Evolutionary conservation across 2,888 invertebrate species (phyloP).

Genomic region (Agrochola macilenta): DNA sequence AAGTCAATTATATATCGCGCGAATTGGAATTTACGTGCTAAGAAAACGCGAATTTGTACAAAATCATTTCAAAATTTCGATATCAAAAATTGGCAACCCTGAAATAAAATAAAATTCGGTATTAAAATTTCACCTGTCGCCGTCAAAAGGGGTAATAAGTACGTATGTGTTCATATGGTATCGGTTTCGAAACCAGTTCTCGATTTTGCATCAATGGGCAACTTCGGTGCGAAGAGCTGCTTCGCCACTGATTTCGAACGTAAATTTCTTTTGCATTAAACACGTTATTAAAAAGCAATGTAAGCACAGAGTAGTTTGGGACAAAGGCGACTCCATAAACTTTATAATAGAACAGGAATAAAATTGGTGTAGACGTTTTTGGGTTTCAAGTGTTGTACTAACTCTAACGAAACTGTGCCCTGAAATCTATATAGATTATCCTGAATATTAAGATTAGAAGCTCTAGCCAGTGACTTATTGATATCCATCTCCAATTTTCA

Average conservation of each 20-base stretch:
- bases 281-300: slow-evolving; percentile 74
- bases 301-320: slow-evolving; percentile 64
- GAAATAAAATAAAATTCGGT: slow-evolving; percentile 68
- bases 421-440: background rate
- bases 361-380: background rate
- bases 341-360: background rate
- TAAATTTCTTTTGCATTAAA: slow-evolving; percentile 71
- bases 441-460: too few relatives aligned
- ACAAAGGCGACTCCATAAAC: slow-evolving; percentile 35
- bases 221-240: slow-evolving; percentile 41
- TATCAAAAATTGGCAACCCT: slow-evolving; percentile 40
- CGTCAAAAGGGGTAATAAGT: slow-evolving; percentile 67
- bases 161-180: slow-evolving; percentile 52
- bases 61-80: slow-evolving; percentile 18
- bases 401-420: background rate
- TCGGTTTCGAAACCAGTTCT: slow-evolving; percentile 61
- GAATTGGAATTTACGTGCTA: slow-evolving; percentile 38
- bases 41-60: slow-evolving; percentile 11
- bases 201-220: slow-evolving; percentile 74
- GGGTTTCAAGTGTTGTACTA: background rate
- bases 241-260: slow-evolving; percentile 62
- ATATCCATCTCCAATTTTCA: too few relatives aligned
- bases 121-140: slow-evolving; percentile 79
- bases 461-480: too few relatives aligned
- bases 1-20: slow-evolving; percentile 16